A percentile compares a stretch with the other conserved stretches of the same genome.
These are phyloP conservation scores for Spodoptera exigua DNA, from an alignment of 2,888 invertebrate genomes.

Conservation along the genomic window DNA sequence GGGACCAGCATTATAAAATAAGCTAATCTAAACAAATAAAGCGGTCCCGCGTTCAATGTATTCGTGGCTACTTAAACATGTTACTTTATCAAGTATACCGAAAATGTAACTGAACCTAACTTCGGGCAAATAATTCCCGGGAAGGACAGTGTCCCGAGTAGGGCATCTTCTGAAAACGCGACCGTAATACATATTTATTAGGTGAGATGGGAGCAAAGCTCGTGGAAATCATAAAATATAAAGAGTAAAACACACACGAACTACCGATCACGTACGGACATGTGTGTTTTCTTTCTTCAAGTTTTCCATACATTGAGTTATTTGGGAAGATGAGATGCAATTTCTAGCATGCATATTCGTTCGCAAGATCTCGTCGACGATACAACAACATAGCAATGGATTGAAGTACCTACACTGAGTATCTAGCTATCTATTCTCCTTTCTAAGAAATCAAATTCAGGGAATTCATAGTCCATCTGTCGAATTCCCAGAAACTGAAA, in stretches of 20 bases:
- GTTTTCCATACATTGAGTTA: slow-evolving; percentile 3
- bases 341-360: too few species aligned
- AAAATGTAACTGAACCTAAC: not conserved
- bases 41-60: not conserved
- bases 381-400: too few species aligned
- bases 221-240: slow-evolving; percentile 36
- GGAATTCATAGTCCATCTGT: too few species aligned
- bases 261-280: slow-evolving; percentile 28
- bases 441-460: too few species aligned
- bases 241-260: slow-evolving; percentile 30
- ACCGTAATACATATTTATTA: slow-evolving; percentile 51
- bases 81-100: not conserved
- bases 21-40: not conserved
- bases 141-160: slow-evolving; percentile 34
- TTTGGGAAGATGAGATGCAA: too few species aligned
- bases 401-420: too few species aligned
- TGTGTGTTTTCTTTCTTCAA: slow-evolving; percentile 28
- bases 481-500: too few species aligned
- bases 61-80: slow-evolving; percentile 20
- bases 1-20: not conserved
- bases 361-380: too few species aligned
- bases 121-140: slow-evolving; percentile 28
- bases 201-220: slow-evolving; percentile 21
- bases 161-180: slow-evolving; percentile 32
- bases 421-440: too few species aligned